phyloP scores from a whole-genome alignment of 1,140 invertebrate genomes.

The Trichoplusia ni region DNA sequence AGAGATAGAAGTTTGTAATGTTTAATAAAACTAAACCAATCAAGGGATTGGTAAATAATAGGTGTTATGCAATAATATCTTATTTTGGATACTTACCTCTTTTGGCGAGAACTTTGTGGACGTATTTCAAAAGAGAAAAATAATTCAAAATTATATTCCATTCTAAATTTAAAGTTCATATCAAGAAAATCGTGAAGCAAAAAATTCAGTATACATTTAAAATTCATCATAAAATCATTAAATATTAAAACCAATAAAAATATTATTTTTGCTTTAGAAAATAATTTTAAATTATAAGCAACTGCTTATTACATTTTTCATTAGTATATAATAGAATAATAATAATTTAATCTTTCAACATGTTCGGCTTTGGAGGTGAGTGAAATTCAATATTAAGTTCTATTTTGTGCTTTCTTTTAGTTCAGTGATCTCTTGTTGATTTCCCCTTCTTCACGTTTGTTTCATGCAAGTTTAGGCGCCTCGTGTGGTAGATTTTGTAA shows the following conservation, averaged over 20 bases:
- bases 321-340: neutral
- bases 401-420: neutral
- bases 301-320: neutral
- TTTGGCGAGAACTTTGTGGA: too few species aligned
- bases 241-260: slow-evolving; percentile 14
- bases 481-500: too few species aligned
- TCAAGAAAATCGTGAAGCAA: neutral
- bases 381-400: neutral
- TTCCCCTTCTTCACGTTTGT: too few species aligned
- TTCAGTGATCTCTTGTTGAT: too few species aligned
- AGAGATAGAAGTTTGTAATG: too few species aligned
- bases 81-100: neutral
- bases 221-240: slow-evolving; percentile 14
- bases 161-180: slow-evolving; percentile 4
- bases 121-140: neutral
- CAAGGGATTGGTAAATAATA: too few species aligned
- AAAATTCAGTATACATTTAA: slow-evolving; percentile 12
- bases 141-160: neutral
- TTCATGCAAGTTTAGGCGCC: too few species aligned
- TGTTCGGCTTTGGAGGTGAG: slow-evolving; percentile 20
- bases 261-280: neutral
- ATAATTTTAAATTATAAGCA: neutral
- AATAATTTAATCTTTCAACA: neutral
- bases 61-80: too few species aligned
- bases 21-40: too few species aligned